Percentiles rank a stretch among this genome's conserved stretches.
Evolutionary conservation across 92 coral and sea anemone species (phyloP).

Genomic region (Montipora capitata): DNA sequence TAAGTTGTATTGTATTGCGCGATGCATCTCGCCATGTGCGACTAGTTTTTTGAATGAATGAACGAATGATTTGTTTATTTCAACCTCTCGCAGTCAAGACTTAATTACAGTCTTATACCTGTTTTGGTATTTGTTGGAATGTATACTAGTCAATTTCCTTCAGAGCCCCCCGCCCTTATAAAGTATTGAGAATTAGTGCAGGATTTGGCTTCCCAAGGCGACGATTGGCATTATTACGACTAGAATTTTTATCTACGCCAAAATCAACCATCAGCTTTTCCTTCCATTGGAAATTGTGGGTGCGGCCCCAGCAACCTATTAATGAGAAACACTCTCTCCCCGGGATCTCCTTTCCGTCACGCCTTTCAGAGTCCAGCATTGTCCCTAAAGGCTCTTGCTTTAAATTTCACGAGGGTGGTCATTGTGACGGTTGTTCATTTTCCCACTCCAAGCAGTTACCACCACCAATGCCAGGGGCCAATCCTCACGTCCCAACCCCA

Average conservation of each 20-base stretch:
- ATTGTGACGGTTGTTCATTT: constrained; percentile 14
- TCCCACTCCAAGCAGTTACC: not conserved
- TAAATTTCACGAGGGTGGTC: not conserved
- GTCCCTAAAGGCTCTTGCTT: constrained; percentile 48
- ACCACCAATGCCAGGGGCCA: not conserved
- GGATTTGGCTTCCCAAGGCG: constrained; percentile 64
- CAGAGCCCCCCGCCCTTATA: constrained; percentile 72
- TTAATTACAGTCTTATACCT: constrained; percentile 61
- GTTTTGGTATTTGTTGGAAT: constrained; percentile 61
- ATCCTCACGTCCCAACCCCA: constrained; percentile 59
- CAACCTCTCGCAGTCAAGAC: too few relatives aligned
- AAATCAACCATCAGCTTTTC: constrained; percentile 39
- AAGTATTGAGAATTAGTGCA: constrained; percentile 69
- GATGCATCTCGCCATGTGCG: constrained; percentile 48
- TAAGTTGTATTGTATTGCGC: too few relatives aligned
- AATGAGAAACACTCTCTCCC: not conserved
- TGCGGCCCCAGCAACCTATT: constrained; percentile 32
- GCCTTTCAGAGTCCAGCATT: constrained; percentile 29
- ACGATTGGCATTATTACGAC: constrained; percentile 66
- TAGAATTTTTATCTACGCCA: constrained; percentile 65
- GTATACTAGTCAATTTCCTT: too few relatives aligned
- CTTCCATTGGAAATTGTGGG: constrained; percentile 70
- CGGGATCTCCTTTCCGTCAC: constrained; percentile 42
- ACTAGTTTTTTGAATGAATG: constrained; percentile 44
- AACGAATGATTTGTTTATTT: too few relatives aligned